A percentile compares a stretch with the other conserved stretches of the same genome.
Evolutionary conservation across 2,888 invertebrate genomes (phyloP).

Genomic region (Philereme transversata): DNA sequence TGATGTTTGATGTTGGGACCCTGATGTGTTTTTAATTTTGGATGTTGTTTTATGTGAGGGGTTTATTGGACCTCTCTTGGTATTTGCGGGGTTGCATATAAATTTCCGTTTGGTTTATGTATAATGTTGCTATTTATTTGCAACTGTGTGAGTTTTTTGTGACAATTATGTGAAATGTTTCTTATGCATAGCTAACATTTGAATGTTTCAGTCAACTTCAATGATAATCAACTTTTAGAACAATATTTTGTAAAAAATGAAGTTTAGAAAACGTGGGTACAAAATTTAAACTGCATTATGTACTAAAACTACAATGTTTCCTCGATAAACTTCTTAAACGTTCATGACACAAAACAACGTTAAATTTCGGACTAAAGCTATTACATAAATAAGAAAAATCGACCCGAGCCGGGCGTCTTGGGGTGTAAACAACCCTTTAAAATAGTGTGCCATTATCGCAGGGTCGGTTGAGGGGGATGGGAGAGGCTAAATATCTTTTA

Average conservation of each 20-base stretch:
- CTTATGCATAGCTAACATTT: not conserved
- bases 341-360: slow-evolving; percentile 24
- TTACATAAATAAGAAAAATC: slow-evolving; percentile 41
- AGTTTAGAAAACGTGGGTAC: not conserved
- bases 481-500: slow-evolving; percentile 74
- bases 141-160: slow-evolving; percentile 4
- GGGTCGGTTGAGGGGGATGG: slow-evolving; percentile 41
- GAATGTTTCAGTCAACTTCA: no score
- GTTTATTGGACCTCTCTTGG: slow-evolving; percentile 37
- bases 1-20: slow-evolving; percentile 62
- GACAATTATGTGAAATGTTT: not conserved
- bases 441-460: slow-evolving; percentile 66
- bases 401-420: slow-evolving; percentile 44
- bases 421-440: slow-evolving; percentile 77
- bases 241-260: no score
- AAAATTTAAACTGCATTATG: slow-evolving; percentile 2
- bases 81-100: slow-evolving; percentile 19
- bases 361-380: slow-evolving; percentile 31
- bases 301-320: not conserved
- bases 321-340: slow-evolving; percentile 14
- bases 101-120: slow-evolving; percentile 21
- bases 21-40: slow-evolving; percentile 56
- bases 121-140: slow-evolving; percentile 8
- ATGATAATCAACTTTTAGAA: no score
- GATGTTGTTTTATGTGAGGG: slow-evolving; percentile 46